Evolutionary conservation across 2,888 invertebrate species (phyloP).

Genomic region (Margaritifera margaritifera): DNA sequence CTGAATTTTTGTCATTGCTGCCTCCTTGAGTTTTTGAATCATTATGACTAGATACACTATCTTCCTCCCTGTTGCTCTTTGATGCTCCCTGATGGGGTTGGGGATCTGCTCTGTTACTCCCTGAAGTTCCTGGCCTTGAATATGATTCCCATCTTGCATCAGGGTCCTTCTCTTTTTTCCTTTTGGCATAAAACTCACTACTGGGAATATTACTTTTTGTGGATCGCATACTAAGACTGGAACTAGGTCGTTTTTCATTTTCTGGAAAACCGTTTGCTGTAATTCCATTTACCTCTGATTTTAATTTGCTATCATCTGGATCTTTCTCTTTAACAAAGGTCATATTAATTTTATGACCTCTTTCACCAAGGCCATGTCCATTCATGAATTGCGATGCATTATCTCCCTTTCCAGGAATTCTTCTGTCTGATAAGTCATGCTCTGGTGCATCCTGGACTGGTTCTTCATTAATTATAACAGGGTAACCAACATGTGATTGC

Average conservation of each 20-base stretch:
- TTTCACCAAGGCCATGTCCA: slow-evolving; percentile 6
- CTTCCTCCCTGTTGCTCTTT: slow-evolving; percentile 28
- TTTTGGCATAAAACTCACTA: slow-evolving; percentile 42
- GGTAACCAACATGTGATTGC: slow-evolving; percentile 9
- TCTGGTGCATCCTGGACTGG: no score
- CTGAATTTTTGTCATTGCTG: not conserved
- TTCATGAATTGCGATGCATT: slow-evolving; percentile 13
- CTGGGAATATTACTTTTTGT: slow-evolving; percentile 29
- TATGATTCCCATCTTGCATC: slow-evolving; percentile 47
- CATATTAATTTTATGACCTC: not conserved
- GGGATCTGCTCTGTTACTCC: no score
- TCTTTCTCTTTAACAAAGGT: no score
- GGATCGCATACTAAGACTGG: slow-evolving; percentile 12
- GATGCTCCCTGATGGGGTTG: slow-evolving; percentile 2
- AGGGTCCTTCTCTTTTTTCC: slow-evolving; percentile 40
- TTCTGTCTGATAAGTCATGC: not conserved
- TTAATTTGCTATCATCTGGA: no score
- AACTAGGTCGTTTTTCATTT: slow-evolving; percentile 2
- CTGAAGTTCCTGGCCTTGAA: slow-evolving; percentile 6
- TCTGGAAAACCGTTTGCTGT: not conserved
- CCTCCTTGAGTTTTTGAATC: slow-evolving; percentile 11
- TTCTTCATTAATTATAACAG: no score
- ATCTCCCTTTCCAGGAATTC: not conserved
- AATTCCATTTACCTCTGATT: slow-evolving; percentile 11
- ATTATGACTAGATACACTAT: not conserved